Evolutionary conservation across 2,888 invertebrate genomes (phyloP).

Genomic region (Linhomoeus sp.): DNA sequence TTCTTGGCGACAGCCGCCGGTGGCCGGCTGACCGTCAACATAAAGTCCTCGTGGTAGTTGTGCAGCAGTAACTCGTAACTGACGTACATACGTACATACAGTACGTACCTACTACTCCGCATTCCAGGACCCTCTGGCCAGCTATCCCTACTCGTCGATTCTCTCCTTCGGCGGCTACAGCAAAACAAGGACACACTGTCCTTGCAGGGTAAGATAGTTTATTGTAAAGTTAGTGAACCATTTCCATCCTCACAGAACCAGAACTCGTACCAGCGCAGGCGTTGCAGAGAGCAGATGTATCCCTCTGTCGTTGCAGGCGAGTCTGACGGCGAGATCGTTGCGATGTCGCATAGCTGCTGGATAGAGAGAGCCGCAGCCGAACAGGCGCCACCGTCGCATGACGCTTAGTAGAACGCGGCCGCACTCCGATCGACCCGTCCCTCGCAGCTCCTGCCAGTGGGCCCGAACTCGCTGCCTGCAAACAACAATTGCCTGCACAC

Average conservation of each 20-base stretch:
- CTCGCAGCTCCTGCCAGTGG: constrained; percentile 16
- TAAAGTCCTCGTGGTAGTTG: constrained; percentile 83
- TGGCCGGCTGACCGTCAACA: constrained; percentile 56
- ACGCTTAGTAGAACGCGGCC: constrained; percentile 12
- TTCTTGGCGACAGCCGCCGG: constrained; percentile 44
- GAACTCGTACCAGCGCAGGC: too few relatives aligned
- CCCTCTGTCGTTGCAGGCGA: constrained; percentile 58
- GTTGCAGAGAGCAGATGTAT: constrained; percentile 4
- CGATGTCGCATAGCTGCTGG: constrained; percentile 16
- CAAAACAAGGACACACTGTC: too few relatives aligned
- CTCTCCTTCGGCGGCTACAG: too few relatives aligned
- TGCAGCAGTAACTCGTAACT: too few relatives aligned
- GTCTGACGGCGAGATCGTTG: constrained; percentile 35
- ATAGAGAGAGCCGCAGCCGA: constrained; percentile 14
- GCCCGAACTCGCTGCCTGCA: constrained; percentile 9
- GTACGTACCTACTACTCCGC: constrained; percentile 71
- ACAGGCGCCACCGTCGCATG: constrained; percentile 17
- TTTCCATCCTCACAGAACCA: too few relatives aligned
- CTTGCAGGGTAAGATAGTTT: too few relatives aligned
- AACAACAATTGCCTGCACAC: too few relatives aligned
- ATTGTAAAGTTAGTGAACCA: too few relatives aligned
- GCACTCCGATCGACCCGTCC: constrained; percentile 14
- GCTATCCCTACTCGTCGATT: too few relatives aligned
- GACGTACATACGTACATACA: too few relatives aligned
- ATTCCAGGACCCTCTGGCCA: constrained; percentile 46